phyloP scores from a whole-genome alignment of 2,797 vertebrate genomes.

The Spinus pinus region DNA sequence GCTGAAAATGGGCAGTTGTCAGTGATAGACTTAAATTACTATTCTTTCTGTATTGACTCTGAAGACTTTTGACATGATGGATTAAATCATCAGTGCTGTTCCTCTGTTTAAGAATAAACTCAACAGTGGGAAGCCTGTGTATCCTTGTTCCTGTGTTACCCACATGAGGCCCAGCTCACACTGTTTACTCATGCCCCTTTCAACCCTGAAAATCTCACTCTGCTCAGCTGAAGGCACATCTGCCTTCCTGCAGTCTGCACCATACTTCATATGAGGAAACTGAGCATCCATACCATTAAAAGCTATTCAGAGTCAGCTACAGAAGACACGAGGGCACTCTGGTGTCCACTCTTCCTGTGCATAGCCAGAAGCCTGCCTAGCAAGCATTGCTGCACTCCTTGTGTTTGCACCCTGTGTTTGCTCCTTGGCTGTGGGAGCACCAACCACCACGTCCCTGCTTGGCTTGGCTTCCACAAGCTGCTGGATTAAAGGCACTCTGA shows the following conservation, averaged over 20 bases:
- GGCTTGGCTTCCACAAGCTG: neutral
- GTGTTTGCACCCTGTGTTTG: neutral
- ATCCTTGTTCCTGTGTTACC: neutral
- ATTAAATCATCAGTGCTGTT: constrained; percentile 41
- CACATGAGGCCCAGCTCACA: neutral
- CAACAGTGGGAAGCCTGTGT: neutral
- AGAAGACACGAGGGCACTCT: neutral
- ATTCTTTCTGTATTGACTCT: constrained; percentile 22
- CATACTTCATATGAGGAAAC: neutral
- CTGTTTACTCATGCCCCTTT: neutral
- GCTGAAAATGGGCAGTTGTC: constrained; percentile 53
- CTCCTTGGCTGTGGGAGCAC: neutral
- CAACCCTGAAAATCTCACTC: neutral
- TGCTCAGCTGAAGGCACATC: neutral
- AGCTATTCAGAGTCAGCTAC: neutral
- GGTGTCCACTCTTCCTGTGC: neutral
- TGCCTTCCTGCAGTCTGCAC: neutral
- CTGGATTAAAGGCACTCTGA: neutral
- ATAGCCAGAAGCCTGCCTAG: neutral
- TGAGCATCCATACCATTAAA: neutral
- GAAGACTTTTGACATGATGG: constrained; percentile 36
- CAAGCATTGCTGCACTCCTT: neutral
- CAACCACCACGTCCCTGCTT: neutral
- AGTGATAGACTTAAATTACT: constrained; percentile 40
- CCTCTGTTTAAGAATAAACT: neutral